These are phyloP conservation scores for Anas flavirostris DNA, from an alignment of 2,797 vertebrate genomes.

Conservation along the genomic window DNA sequence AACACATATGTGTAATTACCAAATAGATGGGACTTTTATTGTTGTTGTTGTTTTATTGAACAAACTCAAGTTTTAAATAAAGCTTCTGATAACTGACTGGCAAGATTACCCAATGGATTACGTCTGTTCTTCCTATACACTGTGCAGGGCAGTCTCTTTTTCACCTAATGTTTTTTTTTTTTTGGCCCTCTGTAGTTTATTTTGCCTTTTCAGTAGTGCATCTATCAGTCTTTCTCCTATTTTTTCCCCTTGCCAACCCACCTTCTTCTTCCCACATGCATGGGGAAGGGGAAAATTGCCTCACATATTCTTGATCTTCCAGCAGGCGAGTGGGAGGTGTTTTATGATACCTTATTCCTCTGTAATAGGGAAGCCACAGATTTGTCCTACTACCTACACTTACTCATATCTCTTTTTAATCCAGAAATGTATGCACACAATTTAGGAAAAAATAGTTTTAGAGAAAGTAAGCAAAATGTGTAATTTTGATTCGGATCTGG, in stretches of 20 bases:
- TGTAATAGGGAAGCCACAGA: conserved; percentile 52
- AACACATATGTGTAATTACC: background rate
- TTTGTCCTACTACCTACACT: conserved; percentile 15
- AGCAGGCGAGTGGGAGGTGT: conserved; percentile 63
- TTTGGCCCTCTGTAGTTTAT: background rate
- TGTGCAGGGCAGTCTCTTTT: background rate
- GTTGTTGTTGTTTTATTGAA: background rate
- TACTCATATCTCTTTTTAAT: conserved; percentile 27
- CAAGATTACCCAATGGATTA: background rate
- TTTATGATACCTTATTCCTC: conserved; percentile 56
- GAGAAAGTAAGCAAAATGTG: background rate
- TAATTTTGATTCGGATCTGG: background rate
- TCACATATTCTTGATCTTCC: conserved; percentile 27
- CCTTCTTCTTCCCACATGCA: conserved; percentile 32
- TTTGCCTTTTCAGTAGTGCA: background rate
- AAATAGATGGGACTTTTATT: background rate
- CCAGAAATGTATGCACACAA: background rate
- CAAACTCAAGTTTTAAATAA: background rate
- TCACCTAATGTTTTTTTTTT: background rate
- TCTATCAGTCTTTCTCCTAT: conserved; percentile 16
- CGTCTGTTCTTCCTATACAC: background rate
- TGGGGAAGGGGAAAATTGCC: conserved; percentile 39
- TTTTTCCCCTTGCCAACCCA: conserved; percentile 26
- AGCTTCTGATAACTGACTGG: background rate
- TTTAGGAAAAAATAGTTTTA: background rate